Base-by-base conservation (phyloP, 2,797 vertebrate species). In the Buphagus erythrorhynchus region DNA sequence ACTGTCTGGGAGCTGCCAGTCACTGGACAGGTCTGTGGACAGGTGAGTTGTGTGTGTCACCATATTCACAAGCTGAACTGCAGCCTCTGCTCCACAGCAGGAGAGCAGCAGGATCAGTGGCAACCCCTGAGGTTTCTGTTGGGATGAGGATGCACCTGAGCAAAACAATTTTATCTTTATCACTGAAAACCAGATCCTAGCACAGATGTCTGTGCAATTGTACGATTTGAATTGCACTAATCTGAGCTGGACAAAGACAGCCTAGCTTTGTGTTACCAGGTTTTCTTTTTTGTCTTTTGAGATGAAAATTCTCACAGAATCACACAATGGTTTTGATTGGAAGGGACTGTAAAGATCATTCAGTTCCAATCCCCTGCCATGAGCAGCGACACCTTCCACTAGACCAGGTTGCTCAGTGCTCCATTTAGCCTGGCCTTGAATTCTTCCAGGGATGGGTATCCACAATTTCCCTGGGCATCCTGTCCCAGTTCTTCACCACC, bases 1-100 rank as follows among this genome's bases (percentile, higher is more conserved):
- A 0, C 98, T 99, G 74, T 99, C 99, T 36, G 99, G 98, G 97
- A 99, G 99, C 98, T 99, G 99, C 95, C 99, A 99, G 79, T 99
- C 99, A 0, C 86, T 98, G 95, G 98, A 98, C 74, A 98, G 98
- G 91, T 98, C 99, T 13, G 96, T 99, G 97, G 99, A 99, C 98
- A 99, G 99, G 99, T 99, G 97, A 98, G 98, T 89, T 21, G 13
- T 46, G 43, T 9, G 1, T 8, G 8, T 40, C 66, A 21, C n/a
- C 15, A 0, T 8, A 17, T 38, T 78, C 63, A 25, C 65, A n/a
- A 45, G 40, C 58, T 65, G 75, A 73, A 22, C 46, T 33, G 71
- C 18, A 87, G 46, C 57, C 51, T 65, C 29, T 1, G 5, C 38
- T 46, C 10, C 17, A 0, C 0, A 33, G 52, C 0, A 0, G 38